A percentile compares a stretch with the other conserved stretches of the same genome.
Evolutionary conservation across 2,113 vertebrate species (phyloP).

Genomic region (Gorsachius goisagi): DNA sequence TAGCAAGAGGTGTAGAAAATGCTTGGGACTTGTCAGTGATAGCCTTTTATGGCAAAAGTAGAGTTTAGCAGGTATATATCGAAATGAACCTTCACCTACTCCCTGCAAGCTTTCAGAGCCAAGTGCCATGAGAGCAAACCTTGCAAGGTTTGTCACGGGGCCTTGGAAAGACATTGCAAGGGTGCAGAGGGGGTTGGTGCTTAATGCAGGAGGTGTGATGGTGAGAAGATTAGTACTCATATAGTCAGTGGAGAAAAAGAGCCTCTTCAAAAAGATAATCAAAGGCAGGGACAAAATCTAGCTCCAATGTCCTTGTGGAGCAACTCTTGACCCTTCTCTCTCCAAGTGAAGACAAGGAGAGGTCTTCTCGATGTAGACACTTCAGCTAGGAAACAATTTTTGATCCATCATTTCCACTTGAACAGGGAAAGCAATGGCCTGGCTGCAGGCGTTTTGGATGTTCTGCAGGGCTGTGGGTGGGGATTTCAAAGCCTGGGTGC

Average conservation of each 20-base stretch:
- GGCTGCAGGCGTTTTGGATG: neutral
- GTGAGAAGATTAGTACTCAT: neutral
- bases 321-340: neutral
- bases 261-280: neutral
- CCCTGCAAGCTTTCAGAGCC: neutral
- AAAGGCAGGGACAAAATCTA: neutral
- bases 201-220: neutral
- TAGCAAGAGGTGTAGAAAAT: slow-evolving; percentile 15
- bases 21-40: neutral
- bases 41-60: neutral
- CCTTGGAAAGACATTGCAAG: neutral
- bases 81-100: neutral
- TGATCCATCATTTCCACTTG: neutral
- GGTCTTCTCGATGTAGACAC: neutral
- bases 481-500: neutral
- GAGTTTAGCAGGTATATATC: neutral
- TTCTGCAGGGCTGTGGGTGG: accelerated
- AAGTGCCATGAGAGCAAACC: neutral
- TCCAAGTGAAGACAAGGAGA: neutral
- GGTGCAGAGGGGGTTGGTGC: neutral
- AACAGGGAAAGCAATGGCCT: neutral
- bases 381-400: neutral
- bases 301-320: neutral
- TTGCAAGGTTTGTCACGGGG: neutral
- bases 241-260: neutral